Percentiles rank a stretch among this genome's conserved stretches.
Evolutionary conservation across 2,113 vertebrate species (phyloP).

Genomic region (Sinocyclocheilus anshuiensis): DNA sequence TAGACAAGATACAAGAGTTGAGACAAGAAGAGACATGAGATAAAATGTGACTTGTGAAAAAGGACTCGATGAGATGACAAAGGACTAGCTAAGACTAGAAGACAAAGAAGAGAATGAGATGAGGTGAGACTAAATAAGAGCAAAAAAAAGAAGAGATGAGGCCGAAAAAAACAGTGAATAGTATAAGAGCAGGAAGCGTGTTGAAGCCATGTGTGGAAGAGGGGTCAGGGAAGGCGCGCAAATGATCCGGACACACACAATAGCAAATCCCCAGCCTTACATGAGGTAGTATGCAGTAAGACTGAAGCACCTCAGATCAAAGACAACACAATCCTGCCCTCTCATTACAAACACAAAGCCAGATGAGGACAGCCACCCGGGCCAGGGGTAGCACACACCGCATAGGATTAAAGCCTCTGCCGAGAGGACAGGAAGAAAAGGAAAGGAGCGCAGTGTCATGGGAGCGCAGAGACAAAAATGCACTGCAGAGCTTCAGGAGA

Average conservation of each 20-base stretch:
- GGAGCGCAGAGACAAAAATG: constrained; percentile 23
- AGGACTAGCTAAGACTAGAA: neutral
- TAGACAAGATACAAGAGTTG: neutral
- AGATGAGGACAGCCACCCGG: neutral
- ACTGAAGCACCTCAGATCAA: constrained; percentile 46
- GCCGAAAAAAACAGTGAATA: neutral
- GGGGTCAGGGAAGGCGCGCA: neutral
- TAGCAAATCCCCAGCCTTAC: constrained; percentile 43
- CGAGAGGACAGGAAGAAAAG: constrained; percentile 32
- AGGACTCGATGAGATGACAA: neutral
- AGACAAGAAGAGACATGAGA: neutral
- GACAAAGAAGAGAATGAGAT: neutral
- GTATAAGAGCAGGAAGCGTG: neutral
- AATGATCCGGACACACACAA: constrained; percentile 31
- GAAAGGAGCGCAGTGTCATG: neutral
- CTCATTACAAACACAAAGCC: constrained; percentile 47
- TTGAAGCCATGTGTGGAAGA: neutral
- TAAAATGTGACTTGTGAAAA: neutral
- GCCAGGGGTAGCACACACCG: constrained; percentile 2
- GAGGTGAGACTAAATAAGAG: neutral
- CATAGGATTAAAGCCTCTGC: constrained; percentile 39
- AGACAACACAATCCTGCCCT: constrained; percentile 38
- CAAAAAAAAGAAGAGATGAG: neutral
- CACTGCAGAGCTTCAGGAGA: constrained; percentile 44
- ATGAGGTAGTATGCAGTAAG: constrained; percentile 19